Base-by-base conservation (phyloP, 30 jellyfish, hydroid and myxozoan genomes). In the Aurelia aurita region DNA sequence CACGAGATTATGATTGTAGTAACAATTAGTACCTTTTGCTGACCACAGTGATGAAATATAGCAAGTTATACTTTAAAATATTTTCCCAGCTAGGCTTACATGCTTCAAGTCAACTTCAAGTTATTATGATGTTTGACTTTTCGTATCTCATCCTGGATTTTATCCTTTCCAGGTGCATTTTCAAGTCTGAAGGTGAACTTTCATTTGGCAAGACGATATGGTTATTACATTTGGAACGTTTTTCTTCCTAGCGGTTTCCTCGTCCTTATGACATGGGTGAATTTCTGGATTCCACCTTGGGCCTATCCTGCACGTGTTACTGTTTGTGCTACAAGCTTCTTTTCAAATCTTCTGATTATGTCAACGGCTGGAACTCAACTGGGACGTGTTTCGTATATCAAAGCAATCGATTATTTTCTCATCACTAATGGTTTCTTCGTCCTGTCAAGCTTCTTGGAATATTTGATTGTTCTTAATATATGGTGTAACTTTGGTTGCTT, bases 221-320 rank as follows among this genome's bases (percentile, higher is more conserved):
- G 85, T 0, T 67, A 51, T 44, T 81, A 81, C 64, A 10, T 81
- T 9, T 81, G 91, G 91, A 66, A 66, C 78, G 34, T 57, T 12
- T 84, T 23, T 80, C 65, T 84, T 4, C 94, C 94, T 13, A 74
- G 88, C 6, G 75, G 54, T 29, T 27, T 84, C 35, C 82, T 84
- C 9, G 94, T 84, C 27, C 54, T 84, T 2, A 72, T 70, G 87
- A 72, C 94, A 6, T 84, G 87, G 87, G 73, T 72, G 43, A 53
- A 54, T 12, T 81, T 81, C 25, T 81, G 91, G 91, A 69, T 81
- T 8, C 91, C 91, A 8, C 35, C 84, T 9, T 28, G 45, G 69
- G 91, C 91, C 70, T 69, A 81, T 35, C 91, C 91, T 13, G 91
- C 91, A 7, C 79, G 91, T 15, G 91, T 81, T 5, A 81, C 91